Evolutionary conservation across 2,797 vertebrate genomes (phyloP).

Genomic region (Acipenser ruthenus): DNA sequence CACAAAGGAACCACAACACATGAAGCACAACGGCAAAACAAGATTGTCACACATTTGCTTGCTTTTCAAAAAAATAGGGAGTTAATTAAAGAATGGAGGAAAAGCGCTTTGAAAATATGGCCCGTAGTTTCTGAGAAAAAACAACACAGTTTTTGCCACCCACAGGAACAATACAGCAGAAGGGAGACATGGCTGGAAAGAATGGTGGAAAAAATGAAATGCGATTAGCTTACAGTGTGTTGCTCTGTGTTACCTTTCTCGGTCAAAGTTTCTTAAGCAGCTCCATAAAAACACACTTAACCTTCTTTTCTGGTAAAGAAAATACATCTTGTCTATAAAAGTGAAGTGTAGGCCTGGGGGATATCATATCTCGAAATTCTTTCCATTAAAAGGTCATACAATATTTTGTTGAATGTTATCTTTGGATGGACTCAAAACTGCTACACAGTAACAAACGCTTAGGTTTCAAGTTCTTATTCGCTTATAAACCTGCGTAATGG

Average conservation of each 20-base stretch:
- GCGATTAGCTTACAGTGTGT: too few relatives aligned
- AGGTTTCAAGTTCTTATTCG: background rate
- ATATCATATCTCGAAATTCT: constrained; percentile 22
- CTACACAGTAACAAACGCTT: background rate
- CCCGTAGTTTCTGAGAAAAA: too few relatives aligned
- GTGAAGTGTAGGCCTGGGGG: constrained; percentile 26
- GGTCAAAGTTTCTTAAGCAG: too few relatives aligned
- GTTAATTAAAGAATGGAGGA: too few relatives aligned
- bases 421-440: constrained; percentile 25
- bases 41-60: constrained; percentile 22
- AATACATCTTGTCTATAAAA: constrained; percentile 19
- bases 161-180: background rate
- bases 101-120: too few relatives aligned
- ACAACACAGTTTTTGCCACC: too few relatives aligned
- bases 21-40: constrained; percentile 34
- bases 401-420: constrained; percentile 22
- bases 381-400: constrained; percentile 19
- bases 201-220: too few relatives aligned
- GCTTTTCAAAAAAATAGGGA: too few relatives aligned
- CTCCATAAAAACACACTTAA: too few relatives aligned
- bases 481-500: background rate
- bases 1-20: constrained; percentile 49
- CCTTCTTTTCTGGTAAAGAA: too few relatives aligned
- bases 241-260: too few relatives aligned
- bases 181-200: background rate